Evolutionary conservation across 2,888 invertebrate genomes (phyloP).

Genomic region (Sinodicranocentrus sp.): DNA sequence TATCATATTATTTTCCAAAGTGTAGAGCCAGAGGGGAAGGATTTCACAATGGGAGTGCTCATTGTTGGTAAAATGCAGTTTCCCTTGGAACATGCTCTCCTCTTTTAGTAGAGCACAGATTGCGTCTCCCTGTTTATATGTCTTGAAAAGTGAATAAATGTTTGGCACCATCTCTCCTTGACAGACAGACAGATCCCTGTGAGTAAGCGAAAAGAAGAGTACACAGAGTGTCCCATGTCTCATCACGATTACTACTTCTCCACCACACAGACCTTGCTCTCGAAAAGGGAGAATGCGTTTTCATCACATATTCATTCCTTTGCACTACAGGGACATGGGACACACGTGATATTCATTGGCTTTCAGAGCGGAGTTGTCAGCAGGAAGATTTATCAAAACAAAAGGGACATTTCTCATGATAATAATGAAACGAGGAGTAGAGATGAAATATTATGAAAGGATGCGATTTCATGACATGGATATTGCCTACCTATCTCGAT

Average conservation of each 20-base stretch:
- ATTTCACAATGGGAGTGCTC: no score
- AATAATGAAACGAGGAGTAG: conserved; percentile 68
- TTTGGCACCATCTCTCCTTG: conserved; percentile 20
- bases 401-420: conserved; percentile 72
- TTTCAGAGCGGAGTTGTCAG: conserved; percentile 67
- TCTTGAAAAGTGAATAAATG: conserved; percentile 40
- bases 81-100: no score
- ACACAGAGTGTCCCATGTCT: conserved; percentile 1
- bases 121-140: no score
- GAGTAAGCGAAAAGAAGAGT: not conserved
- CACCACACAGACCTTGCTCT: no score
- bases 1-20: conserved; percentile 22
- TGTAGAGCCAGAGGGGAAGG: conserved; percentile 1
- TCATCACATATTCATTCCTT: conserved; percentile 26
- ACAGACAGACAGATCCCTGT: conserved; percentile 21
- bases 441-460: conserved; percentile 72
- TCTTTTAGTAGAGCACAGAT: no score
- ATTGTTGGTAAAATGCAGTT: no score
- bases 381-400: conserved; percentile 75
- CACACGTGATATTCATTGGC: conserved; percentile 11
- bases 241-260: conserved; percentile 21
- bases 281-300: conserved; percentile 27
- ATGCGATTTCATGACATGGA: conserved; percentile 63
- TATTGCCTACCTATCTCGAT: no score
- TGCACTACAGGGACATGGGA: not conserved